Conservation (phyloP, 2,888 invertebrate species). For the Nomada goodeniana region DNA sequence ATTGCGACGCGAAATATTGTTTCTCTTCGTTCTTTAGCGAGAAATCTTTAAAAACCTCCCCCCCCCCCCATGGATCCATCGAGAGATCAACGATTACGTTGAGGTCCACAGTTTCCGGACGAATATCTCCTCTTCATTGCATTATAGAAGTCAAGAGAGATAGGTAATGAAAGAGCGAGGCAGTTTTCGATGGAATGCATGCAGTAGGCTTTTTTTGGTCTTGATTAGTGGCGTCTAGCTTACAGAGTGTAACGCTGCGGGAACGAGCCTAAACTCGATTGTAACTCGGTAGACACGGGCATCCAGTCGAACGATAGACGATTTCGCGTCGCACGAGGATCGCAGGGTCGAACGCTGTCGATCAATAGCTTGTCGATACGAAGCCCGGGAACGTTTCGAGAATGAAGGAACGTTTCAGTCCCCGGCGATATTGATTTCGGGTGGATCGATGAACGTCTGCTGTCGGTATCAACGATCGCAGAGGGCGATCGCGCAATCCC, state of each 20-base stretch:
- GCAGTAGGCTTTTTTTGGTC: conserved; percentile 66
- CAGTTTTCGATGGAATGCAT: conserved; percentile 59
- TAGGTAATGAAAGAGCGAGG: conserved; percentile 12
- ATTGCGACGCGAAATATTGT: background rate
- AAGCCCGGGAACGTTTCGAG: no score
- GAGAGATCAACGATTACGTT: no score
- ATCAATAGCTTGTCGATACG: no score
- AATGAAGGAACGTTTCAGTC: no score
- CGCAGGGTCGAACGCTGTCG: no score
- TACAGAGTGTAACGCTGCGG: conserved; percentile 56
- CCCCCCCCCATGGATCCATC: background rate
- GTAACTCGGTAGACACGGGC: conserved; percentile 50
- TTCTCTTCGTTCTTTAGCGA: background rate
- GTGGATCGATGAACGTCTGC: no score
- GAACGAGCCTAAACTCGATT: conserved; percentile 49
- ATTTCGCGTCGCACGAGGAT: background rate
- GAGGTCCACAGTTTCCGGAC: no score
- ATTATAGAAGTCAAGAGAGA: no score
- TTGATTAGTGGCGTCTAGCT: conserved; percentile 65
- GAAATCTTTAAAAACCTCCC: background rate
- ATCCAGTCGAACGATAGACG: conserved; percentile 31
- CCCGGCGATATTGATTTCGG: no score
- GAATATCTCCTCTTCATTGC: background rate
- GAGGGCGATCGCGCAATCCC: no score
- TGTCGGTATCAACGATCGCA: no score